Evolutionary conservation across 2,113 vertebrate species (phyloP).

Genomic region (Promerops cafer): DNA sequence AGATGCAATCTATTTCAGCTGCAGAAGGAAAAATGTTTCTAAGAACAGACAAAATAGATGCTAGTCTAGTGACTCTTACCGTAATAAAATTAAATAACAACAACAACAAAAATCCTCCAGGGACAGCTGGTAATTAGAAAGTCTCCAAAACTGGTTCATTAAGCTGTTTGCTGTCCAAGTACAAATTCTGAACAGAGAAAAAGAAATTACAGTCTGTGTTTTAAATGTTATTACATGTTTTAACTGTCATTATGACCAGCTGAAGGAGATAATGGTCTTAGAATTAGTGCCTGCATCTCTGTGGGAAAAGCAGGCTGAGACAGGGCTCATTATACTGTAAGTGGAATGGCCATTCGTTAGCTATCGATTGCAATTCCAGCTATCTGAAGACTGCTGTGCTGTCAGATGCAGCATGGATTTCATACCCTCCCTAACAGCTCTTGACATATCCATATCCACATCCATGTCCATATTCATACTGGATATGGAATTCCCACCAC

Average conservation of each 20-base stretch:
- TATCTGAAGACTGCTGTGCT: constrained; percentile 9
- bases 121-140: constrained; percentile 18
- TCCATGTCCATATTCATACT: too few species aligned
- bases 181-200: constrained; percentile 21
- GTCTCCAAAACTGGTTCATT: not conserved
- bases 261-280: not conserved
- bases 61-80: not conserved
- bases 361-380: not conserved
- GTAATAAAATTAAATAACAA: not conserved
- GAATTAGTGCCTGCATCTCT: constrained; percentile 20
- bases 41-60: not conserved
- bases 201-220: constrained; percentile 26
- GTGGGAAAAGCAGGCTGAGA: not conserved
- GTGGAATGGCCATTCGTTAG: constrained; percentile 46
- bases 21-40: not conserved
- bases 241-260: constrained; percentile 11
- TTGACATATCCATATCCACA: too few species aligned
- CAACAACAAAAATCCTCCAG: not conserved
- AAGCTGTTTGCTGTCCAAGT: not conserved
- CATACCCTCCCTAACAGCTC: not conserved
- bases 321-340: not conserved
- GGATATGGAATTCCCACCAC: not conserved
- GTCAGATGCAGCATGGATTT: not conserved
- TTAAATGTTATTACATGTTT: constrained; percentile 41
- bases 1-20: not conserved